Percentiles rank a stretch among this genome's conserved stretches.
phyloP scores from a whole-genome alignment of 2,113 vertebrate genomes.

The Chaetorhynchus papuensis region DNA sequence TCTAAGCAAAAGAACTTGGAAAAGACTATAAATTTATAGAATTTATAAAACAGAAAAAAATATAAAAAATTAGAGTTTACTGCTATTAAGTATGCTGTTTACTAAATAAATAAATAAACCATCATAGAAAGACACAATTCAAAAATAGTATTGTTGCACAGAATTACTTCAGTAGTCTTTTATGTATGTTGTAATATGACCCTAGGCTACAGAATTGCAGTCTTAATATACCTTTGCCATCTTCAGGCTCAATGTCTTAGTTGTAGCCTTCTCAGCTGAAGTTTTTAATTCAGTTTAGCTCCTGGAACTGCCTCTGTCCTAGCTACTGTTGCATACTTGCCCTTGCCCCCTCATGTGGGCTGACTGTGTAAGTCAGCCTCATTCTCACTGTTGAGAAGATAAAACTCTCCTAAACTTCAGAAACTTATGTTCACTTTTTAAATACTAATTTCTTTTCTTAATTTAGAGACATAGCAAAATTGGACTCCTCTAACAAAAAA shows the following conservation, averaged over 20 bases:
- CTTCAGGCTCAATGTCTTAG: background rate
- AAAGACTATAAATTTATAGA: background rate
- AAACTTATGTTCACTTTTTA: background rate
- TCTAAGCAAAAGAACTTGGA: background rate
- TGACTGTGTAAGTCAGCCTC: background rate
- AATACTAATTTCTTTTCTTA: background rate
- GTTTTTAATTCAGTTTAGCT: background rate
- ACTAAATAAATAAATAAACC: background rate
- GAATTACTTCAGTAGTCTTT: background rate
- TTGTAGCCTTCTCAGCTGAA: background rate
- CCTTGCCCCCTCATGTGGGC: background rate
- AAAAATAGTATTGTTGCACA: background rate
- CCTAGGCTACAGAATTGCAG: background rate
- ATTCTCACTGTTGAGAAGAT: background rate
- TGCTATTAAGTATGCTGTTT: background rate
- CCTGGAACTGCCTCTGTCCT: background rate
- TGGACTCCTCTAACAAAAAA: fast-evolving
- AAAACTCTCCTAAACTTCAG: background rate
- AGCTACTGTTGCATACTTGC: background rate
- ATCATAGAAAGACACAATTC: background rate
- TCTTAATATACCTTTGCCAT: background rate
- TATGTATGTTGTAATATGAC: background rate
- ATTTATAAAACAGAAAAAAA: background rate
- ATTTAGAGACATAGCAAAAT: background rate
- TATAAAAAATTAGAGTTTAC: background rate